Conservation (phyloP, 2,797 vertebrate genomes). For the Scomberomorus guttatus region DNA sequence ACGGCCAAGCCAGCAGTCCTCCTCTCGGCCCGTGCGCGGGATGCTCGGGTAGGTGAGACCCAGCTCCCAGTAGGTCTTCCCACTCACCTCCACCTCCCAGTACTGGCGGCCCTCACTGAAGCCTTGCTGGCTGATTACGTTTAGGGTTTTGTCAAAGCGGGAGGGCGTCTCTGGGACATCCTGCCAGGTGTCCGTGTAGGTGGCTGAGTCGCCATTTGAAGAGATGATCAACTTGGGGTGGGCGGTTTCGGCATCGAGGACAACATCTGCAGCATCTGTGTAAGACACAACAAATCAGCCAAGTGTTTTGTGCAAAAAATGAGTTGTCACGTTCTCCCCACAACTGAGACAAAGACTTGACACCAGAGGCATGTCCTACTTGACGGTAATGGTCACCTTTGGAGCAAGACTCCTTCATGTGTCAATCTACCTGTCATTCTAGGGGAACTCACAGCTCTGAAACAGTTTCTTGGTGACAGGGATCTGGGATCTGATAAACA, state of each 20-base stretch:
- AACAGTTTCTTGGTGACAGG: slow-evolving; percentile 80
- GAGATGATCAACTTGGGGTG: slow-evolving; percentile 82
- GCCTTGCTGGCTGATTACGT: slow-evolving; percentile 71
- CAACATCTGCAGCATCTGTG: slow-evolving; percentile 74
- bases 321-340: neutral
- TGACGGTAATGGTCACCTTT: neutral
- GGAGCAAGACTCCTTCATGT: neutral
- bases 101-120: slow-evolving; percentile 78
- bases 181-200: slow-evolving; percentile 79
- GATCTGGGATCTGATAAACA: slow-evolving; percentile 82
- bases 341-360: neutral
- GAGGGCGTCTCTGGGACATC: slow-evolving; percentile 71
- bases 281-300: neutral
- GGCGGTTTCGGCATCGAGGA: slow-evolving; percentile 74
- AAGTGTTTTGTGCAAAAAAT: neutral
- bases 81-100: slow-evolving; percentile 81
- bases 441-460: slow-evolving; percentile 78
- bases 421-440: slow-evolving; percentile 3
- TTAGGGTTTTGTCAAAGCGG: slow-evolving; percentile 80
- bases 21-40: slow-evolving; percentile 72
- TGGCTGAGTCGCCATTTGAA: slow-evolving; percentile 62
- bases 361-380: neutral
- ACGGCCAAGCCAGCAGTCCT: slow-evolving; percentile 80
- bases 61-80: slow-evolving; percentile 84
- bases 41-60: slow-evolving; percentile 81